phyloP scores from a whole-genome alignment of 2,113 vertebrate species.

The Callipepla squamata region DNA sequence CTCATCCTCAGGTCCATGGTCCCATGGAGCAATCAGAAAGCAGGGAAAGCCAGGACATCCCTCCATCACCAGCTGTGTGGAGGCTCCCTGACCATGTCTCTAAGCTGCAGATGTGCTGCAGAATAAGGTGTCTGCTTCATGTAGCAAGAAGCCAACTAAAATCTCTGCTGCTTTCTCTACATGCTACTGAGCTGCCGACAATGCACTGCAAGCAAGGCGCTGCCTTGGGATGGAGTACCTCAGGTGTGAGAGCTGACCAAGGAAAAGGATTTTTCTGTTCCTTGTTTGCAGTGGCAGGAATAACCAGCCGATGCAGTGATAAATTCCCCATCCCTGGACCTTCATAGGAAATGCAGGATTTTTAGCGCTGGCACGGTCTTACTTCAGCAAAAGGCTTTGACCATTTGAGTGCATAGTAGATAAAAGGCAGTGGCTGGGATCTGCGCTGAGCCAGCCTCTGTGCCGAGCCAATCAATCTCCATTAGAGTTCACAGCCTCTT shows the following conservation, averaged over 20 bases:
- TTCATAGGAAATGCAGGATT: not conserved
- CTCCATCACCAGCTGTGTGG: not conserved
- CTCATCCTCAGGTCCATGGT: not conserved
- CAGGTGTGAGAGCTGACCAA: fast-evolving
- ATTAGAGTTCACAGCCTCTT: slow-evolving; percentile 60
- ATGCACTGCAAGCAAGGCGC: fast-evolving
- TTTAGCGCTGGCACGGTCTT: not conserved
- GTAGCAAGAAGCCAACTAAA: fast-evolving
- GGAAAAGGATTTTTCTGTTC: not conserved
- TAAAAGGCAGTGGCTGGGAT: slow-evolving; percentile 33
- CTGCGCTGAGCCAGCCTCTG: not conserved
- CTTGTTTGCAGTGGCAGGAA: not conserved
- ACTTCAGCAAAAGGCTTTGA: slow-evolving; percentile 3
- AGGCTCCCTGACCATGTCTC: fast-evolving
- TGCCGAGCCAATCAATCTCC: slow-evolving; percentile 55
- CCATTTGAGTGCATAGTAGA: not conserved
- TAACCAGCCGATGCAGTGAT: not conserved
- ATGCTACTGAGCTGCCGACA: fast-evolving
- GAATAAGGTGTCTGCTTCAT: not conserved
- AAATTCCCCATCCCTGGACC: not conserved
- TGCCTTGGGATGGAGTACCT: not conserved
- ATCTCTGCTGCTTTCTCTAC: not conserved
- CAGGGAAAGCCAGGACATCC: not conserved
- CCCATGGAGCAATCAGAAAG: not conserved
- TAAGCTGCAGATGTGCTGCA: not conserved